Evolutionary conservation across 2,797 vertebrate species (phyloP), one percentile per base, ranked within the genome.

Genomic region (Labeo calbasu): DNA sequence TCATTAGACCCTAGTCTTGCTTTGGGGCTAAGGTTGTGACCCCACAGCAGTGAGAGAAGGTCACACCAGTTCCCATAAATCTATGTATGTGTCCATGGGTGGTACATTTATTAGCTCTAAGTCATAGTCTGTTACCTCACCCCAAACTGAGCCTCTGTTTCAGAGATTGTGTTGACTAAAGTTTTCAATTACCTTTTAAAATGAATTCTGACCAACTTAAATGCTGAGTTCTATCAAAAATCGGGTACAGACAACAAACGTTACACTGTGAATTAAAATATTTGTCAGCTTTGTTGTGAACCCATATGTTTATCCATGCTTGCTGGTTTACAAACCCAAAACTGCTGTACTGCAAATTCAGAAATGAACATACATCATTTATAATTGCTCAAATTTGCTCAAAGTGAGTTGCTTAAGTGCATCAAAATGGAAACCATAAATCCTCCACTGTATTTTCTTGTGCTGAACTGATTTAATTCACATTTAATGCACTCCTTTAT

Each of bases 41-140:
- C 59, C 80, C 51, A 81, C 71, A 71, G n/a, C 66, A 77, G 32
- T 48, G 70, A 68, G 32, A 86, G 32, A 68, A 71, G 55, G 83
- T 79, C 76, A 71, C 55, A 71, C 32, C 28, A 79, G 43, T 51
- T 46, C 28, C 23, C n/a, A 81, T 86, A 84, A 81, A 86, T 85
- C 77, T 83, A 13, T 12, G 32, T 11, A 17, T 50, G 32, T 19
- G 28, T 63, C 28, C 51, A 28, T 57, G 51, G 63, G 48, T 25
- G 68, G 25, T 51, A 28, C 40, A 25, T 61, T 48, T 40, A 50
- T 28, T 46, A 40, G 61, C 50, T 17, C 10, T 36, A 76, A 53
- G 46, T 84, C 73, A 28, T 59, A 68, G 81, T 59, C 63, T n/a
- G 53, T 61, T 59, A 32, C 63, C 19, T 81, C 8, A 75, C n/a